Base-by-base conservation (phyloP, 2,797 vertebrate species). In the Centroberyx gerrardi region DNA sequence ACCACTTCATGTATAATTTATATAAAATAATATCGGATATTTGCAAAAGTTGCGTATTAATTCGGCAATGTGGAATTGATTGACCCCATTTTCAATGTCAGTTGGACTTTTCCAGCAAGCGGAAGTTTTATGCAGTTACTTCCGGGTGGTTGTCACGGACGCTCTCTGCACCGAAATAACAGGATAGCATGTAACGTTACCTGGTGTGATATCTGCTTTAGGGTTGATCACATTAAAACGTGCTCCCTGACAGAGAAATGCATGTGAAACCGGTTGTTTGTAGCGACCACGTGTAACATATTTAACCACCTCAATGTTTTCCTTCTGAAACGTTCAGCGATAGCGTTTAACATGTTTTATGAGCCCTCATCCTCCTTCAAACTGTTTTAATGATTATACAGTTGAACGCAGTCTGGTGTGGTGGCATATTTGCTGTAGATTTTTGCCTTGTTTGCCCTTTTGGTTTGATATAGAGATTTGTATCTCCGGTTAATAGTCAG, bases 131-230 rank as follows among this genome's bases (percentile, higher is more conserved):
- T 4, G 0, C 9, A 71, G 53, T 0, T 86, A 81, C 83, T 84
- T 93, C 84, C 89, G 53, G 86, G 89, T 95, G 83, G 86, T 88
- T 95, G 94, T 90, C 72, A 95, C 80, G 92, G 94, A 94, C 93
- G 93, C 94, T 92, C 72, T 75, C 58, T 29, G 51, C 51, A 29
- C 73, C 85, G 82, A 90, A 90, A 79, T 68, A 82, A 49, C 54
- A 8, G 56, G 18, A 59, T 40, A 44, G 28, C 27, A 42, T 1
- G 3, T 13, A 31, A 7, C 46, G 10, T 8, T 55, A 81, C 49
- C 31, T 18, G 58, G 10, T 3, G 10, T 15, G 52, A 44, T 46
- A 17, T 44, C 66, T 76, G 10, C 0, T 42, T 42, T 13, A 3
- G 14, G 7, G 22, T 60, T 8, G 5, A 59, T 33, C 18, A 42